Evolutionary conservation across 2,888 invertebrate genomes (phyloP).

Genomic region (Copidosoma aretas): DNA sequence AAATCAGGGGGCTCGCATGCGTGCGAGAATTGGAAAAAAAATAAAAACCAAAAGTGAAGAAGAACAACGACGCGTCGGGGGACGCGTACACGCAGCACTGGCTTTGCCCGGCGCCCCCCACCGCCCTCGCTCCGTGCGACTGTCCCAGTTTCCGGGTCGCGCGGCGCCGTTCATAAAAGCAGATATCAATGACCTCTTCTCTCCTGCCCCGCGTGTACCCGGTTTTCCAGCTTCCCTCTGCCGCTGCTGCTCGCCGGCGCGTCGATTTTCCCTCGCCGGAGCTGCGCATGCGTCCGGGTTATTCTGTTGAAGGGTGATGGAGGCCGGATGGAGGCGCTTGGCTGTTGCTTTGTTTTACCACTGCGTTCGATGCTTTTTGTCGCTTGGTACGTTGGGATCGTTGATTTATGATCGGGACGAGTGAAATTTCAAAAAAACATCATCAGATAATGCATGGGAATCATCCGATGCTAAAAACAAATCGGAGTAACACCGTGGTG

Average conservation of each 20-base stretch:
- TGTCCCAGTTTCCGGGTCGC: constrained; percentile 41
- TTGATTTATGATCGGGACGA: no score
- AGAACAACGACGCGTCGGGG: no score
- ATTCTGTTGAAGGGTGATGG: no score
- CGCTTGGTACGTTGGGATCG: no score
- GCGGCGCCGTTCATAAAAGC: constrained; percentile 40
- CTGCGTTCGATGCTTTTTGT: no score
- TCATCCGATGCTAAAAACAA: no score
- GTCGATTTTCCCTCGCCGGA: not conserved
- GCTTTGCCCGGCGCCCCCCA: not conserved
- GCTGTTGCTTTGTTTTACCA: no score
- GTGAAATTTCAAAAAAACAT: no score
- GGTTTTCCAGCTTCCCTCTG: not conserved
- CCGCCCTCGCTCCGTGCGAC: constrained; percentile 1
- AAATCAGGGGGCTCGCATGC: not conserved
- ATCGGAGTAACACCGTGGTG: no score
- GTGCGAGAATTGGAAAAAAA: not conserved
- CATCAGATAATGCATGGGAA: no score
- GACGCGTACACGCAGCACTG: not conserved
- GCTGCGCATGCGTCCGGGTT: not conserved
- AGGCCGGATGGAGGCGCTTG: no score
- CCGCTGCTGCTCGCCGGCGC: constrained; percentile 1
- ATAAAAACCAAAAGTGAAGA: no score
- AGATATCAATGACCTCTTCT: constrained; percentile 44
- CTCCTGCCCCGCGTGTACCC: not conserved